These are phyloP conservation scores for Cheilosia vulpina DNA, from an alignment of 2,888 invertebrate genomes.

Conservation along the genomic window DNA sequence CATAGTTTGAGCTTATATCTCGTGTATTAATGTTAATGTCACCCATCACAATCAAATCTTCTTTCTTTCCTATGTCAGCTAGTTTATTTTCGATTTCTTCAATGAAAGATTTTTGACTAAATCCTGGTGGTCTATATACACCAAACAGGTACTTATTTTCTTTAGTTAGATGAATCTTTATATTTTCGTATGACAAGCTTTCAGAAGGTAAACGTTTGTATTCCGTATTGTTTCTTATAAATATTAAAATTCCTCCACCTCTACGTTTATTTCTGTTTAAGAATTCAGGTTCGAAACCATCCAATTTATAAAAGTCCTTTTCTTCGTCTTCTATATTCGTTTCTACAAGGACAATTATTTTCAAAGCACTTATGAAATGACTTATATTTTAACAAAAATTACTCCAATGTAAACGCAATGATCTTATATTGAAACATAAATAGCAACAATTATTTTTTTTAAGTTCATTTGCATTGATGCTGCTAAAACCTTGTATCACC, in stretches of 20 bases:
- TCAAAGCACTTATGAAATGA: neutral
- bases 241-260: slow-evolving; percentile 19
- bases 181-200: slow-evolving; percentile 2
- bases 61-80: neutral
- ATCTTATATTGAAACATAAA: no score
- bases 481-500: neutral
- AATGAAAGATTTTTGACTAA: slow-evolving; percentile 3
- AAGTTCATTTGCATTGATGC: slow-evolving; percentile 5
- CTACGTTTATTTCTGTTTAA: neutral
- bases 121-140: slow-evolving; percentile 26
- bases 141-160: neutral
- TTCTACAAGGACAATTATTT: slow-evolving; percentile 23
- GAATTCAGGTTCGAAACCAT: slow-evolving; percentile 7
- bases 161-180: neutral
- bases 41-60: slow-evolving; percentile 14
- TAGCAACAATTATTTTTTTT: neutral
- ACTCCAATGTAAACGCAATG: slow-evolving; percentile 26
- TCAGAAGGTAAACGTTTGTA: neutral
- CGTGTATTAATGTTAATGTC: slow-evolving; percentile 16
- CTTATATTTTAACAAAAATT: slow-evolving; percentile 18
- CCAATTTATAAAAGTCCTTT: neutral
- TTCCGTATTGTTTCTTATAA: neutral
- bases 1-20: neutral
- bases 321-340: slow-evolving; percentile 27
- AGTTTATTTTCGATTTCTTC: slow-evolving; percentile 8